Evolutionary conservation across 2,797 vertebrate species (phyloP).

Genomic region (Alosa sapidissima): DNA sequence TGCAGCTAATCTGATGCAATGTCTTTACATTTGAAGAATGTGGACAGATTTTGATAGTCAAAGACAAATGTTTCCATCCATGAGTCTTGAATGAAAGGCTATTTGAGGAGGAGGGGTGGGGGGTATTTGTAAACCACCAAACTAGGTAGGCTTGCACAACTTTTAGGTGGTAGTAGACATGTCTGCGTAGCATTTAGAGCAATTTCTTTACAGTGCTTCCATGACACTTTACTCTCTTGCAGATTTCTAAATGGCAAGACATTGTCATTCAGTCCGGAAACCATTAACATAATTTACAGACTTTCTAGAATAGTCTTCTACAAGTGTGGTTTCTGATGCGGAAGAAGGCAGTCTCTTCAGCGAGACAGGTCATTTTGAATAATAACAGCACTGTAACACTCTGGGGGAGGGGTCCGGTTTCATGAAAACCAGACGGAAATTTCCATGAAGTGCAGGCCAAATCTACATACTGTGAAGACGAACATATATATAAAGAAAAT

Average conservation of each 20-base stretch:
- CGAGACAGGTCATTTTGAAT: conserved; percentile 24
- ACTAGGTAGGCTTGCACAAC: too few species aligned
- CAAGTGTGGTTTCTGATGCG: background rate
- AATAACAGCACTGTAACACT: conserved; percentile 13
- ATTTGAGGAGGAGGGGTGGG: too few species aligned
- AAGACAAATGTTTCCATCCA: too few species aligned
- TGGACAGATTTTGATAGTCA: too few species aligned
- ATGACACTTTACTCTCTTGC: background rate
- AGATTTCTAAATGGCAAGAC: too few species aligned
- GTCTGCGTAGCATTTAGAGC: too few species aligned
- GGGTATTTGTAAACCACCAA: too few species aligned
- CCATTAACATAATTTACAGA: background rate
- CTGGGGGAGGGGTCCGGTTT: conserved; percentile 4
- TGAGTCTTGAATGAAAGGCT: too few species aligned
- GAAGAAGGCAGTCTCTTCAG: conserved; percentile 11
- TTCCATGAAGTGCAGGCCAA: background rate
- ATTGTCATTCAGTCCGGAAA: background rate
- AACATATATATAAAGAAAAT: background rate
- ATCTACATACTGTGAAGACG: background rate
- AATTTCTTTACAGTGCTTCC: too few species aligned
- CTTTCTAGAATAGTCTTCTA: background rate
- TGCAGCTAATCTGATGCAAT: too few species aligned
- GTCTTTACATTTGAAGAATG: too few species aligned
- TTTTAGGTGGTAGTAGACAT: too few species aligned
- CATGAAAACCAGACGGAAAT: background rate